These are phyloP conservation scores for Atherinomorus stipes DNA, from an alignment of 2,113 vertebrate species.

Conservation along the genomic window DNA sequence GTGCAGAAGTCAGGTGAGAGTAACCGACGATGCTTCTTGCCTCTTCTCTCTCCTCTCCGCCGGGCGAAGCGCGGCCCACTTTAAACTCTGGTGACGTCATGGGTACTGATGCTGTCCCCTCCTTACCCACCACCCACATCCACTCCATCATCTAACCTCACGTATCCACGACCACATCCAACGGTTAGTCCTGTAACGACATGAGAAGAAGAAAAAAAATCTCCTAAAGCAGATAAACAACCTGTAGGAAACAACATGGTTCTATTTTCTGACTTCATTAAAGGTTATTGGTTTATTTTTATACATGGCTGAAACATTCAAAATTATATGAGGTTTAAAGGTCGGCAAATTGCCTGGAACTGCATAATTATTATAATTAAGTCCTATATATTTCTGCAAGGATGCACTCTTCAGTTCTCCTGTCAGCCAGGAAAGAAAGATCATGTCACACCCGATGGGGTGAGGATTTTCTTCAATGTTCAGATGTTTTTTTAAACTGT, in stretches of 20 bases:
- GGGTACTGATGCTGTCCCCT: slow-evolving; percentile 44
- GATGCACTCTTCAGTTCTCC: slow-evolving; percentile 38
- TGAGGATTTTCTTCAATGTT: slow-evolving; percentile 6
- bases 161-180: not conserved
- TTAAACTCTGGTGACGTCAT: slow-evolving; percentile 86
- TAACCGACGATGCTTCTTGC: slow-evolving; percentile 18
- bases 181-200: not conserved
- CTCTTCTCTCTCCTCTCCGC: slow-evolving; percentile 55
- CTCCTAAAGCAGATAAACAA: not conserved
- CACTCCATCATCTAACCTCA: slow-evolving; percentile 4
- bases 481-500: slow-evolving; percentile 18
- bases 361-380: slow-evolving; percentile 67
- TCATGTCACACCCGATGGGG: slow-evolving; percentile 18
- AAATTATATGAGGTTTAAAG: slow-evolving; percentile 36
- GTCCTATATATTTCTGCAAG: slow-evolving; percentile 55
- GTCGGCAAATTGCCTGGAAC: slow-evolving; percentile 59
- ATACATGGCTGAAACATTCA: slow-evolving; percentile 28
- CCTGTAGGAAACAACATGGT: slow-evolving; percentile 3
- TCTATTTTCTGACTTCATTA: not conserved
- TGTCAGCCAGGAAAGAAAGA: slow-evolving; percentile 24
- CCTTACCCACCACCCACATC: not conserved
- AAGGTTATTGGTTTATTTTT: slow-evolving; percentile 1
- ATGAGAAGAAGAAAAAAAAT: not conserved
- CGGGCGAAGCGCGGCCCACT: slow-evolving; percentile 82
- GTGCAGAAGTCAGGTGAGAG: slow-evolving; percentile 38